Evolutionary conservation across 2,888 invertebrate species (phyloP), one percentile per base, ranked within the genome.

Genomic region (Tipula lateralis): DNA sequence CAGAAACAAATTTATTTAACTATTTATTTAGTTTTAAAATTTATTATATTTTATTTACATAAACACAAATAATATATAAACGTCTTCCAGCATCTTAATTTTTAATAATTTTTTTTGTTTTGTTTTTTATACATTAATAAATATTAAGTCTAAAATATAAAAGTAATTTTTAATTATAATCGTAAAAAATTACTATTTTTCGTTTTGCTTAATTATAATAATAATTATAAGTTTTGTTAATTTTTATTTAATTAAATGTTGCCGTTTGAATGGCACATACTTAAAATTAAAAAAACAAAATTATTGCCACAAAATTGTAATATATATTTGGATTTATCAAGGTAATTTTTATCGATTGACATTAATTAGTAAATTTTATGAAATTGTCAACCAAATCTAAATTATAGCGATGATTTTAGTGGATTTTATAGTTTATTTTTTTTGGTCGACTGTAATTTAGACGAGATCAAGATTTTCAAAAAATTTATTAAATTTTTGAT

Each of bases 41-140:
- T 66, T 24, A 66, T 66, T 66, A 24, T 66, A 66, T 66, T 66
- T 66, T 66, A 66, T 66, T 66, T 66, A 66, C 66, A 66, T 66
- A 6, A 66, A 66, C 66, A 24, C 66, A 66, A n/a, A 9, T 66
- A 66, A 66, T 66, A 66, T 66, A 66, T 66, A 66, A 24, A 66
- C 66, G 66, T 9, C 24, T 24, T 44, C 44, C 1, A n/a, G 16
- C 44, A 44, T 16, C 36, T 5, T 9, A 19, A 24, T 66, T 24
- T 66, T 19, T 44, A 9, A 24, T 24, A 24, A 66, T 66, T 66
- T 66, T 66, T 66, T 66, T n/a, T n/a, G n/a, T n/a, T 50, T 44
- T 44, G 39, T 44, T 50, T n/a, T n/a, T 19, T 66, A 44, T 66
- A 66, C 66, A 66, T 24, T 66, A 66, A 66, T 66, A 66, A 66